Conservation (phyloP, 1,140 invertebrate species). For the Nylanderia fulva region DNA sequence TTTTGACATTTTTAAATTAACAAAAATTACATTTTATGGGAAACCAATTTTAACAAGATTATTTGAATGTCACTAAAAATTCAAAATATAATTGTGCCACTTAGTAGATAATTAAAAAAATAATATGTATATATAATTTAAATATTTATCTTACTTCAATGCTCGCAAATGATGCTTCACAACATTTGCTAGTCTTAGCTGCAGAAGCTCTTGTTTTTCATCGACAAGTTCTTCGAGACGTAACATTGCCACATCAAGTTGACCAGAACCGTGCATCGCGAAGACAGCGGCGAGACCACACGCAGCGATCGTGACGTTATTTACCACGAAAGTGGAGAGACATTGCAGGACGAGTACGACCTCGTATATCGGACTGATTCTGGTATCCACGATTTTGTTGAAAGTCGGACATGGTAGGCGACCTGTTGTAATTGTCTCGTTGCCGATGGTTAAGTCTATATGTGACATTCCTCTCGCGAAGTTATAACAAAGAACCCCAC, state of each 20-base stretch:
- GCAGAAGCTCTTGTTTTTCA: conserved; percentile 33
- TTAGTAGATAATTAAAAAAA: background rate
- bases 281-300: conserved; percentile 51
- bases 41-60: background rate
- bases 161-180: conserved; percentile 59
- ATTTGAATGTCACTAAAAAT: background rate
- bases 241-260: conserved; percentile 72
- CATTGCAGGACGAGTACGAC: conserved; percentile 67
- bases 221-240: conserved; percentile 15
- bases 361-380: conserved; percentile 64
- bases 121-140: background rate
- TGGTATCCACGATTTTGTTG: conserved; percentile 60
- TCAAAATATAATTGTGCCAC: background rate
- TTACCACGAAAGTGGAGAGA: conserved; percentile 59
- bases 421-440: conserved; percentile 28
- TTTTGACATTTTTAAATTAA: background rate
- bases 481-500: conserved; percentile 38
- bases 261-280: conserved; percentile 72
- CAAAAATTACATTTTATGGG: background rate
- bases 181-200: conserved; percentile 28
- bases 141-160: conserved; percentile 39
- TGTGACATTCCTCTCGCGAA: conserved; percentile 20
- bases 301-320: conserved; percentile 63
- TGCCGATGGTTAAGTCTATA: conserved; percentile 54
- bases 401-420: conserved; percentile 34